Evolutionary conservation across 2,113 vertebrate species (phyloP).

Genomic region (Phyllostomus discolor): DNA sequence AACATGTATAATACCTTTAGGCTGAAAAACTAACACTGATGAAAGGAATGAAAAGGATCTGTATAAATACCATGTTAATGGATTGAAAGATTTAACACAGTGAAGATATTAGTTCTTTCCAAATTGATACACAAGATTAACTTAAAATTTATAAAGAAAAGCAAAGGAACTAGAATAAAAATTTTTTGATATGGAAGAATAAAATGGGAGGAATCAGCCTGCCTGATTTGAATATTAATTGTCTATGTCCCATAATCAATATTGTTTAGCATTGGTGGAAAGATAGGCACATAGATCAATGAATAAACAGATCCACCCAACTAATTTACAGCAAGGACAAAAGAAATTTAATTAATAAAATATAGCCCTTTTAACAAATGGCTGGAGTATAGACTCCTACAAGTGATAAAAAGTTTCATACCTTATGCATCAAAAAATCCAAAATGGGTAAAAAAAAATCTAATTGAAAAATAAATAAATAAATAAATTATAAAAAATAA

Average conservation of each 20-base stretch:
- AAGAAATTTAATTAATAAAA: neutral
- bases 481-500: neutral
- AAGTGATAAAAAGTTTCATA: neutral
- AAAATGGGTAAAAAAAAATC: neutral
- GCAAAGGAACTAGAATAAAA: neutral
- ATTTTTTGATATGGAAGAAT: neutral
- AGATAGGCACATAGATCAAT: neutral
- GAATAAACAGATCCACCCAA: neutral
- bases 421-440: neutral
- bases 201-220: neutral
- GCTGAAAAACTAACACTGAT: neutral
- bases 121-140: neutral
- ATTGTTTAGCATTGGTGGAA: neutral
- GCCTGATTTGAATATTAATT: neutral
- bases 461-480: neutral
- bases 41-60: neutral
- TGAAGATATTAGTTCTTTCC: neutral
- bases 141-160: neutral
- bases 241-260: neutral
- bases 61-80: neutral
- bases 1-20: neutral
- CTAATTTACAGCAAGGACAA: neutral
- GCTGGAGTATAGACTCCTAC: neutral
- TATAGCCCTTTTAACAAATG: neutral
- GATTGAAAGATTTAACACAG: neutral